Percentiles rank a stretch among this genome's conserved stretches.
These are phyloP conservation scores for Luperina nickerlii DNA, from an alignment of 2,888 invertebrate species.

Conservation along the genomic window DNA sequence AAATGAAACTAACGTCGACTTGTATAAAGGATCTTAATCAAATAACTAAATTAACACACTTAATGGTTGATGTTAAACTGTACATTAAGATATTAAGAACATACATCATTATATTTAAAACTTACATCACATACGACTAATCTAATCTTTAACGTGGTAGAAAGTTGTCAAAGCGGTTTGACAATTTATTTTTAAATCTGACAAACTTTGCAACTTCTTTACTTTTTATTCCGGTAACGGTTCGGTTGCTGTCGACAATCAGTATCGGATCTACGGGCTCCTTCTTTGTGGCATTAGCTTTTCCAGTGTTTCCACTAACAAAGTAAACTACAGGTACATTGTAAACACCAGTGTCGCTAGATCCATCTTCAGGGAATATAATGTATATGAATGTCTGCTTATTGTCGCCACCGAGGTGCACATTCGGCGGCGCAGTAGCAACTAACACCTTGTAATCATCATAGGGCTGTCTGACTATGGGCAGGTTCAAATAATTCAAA, in stretches of 20 bases:
- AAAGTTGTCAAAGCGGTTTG: slow-evolving; percentile 61
- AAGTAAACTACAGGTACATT: slow-evolving; percentile 82
- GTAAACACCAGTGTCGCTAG: slow-evolving; percentile 56
- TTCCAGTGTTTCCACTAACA: slow-evolving; percentile 70
- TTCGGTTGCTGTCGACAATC: slow-evolving; percentile 82
- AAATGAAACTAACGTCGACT: slow-evolving; percentile 14
- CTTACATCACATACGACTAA: background rate
- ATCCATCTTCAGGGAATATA: slow-evolving; percentile 77
- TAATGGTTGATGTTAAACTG: background rate
- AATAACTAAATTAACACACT: background rate
- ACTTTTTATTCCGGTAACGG: slow-evolving; percentile 83
- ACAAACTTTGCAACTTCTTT: slow-evolving; percentile 80
- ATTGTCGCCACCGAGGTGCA: slow-evolving; percentile 72
- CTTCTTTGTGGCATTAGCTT: slow-evolving; percentile 62
- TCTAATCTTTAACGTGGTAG: slow-evolving; percentile 10
- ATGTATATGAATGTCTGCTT: slow-evolving; percentile 79
- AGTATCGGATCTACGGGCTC: slow-evolving; percentile 75
- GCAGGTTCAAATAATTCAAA: slow-evolving; percentile 75
- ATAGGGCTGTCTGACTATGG: slow-evolving; percentile 76
- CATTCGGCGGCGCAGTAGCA: slow-evolving; percentile 80
- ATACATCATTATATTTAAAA: background rate
- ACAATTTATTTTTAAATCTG: slow-evolving; percentile 80
- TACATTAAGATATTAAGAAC: background rate
- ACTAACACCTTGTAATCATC: slow-evolving; percentile 82
- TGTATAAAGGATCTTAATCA: background rate